These are phyloP conservation scores for Procambarus clarkii DNA, from an alignment of 1,140 invertebrate genomes.

Conservation along the genomic window DNA sequence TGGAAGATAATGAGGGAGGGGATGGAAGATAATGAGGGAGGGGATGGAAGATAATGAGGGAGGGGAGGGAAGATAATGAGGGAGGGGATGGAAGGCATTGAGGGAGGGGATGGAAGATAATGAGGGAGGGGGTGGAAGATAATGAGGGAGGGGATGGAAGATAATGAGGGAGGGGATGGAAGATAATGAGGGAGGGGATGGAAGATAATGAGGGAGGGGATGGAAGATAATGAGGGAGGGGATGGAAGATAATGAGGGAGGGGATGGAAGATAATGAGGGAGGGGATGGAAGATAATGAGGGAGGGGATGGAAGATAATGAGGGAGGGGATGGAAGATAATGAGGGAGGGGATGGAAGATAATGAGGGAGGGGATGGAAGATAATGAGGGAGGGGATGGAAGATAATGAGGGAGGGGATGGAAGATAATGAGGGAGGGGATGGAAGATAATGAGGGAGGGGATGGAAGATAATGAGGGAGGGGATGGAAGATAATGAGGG, in stretches of 20 bases:
- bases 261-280: background rate
- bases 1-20: background rate
- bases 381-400: background rate
- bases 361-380: background rate
- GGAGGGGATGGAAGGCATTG: too few species aligned
- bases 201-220: background rate
- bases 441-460: background rate
- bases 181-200: background rate
- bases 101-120: too few species aligned
- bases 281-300: background rate
- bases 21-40: background rate
- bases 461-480: background rate
- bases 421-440: background rate
- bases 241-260: background rate
- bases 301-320: background rate
- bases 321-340: background rate
- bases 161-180: conserved; percentile 16
- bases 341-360: background rate
- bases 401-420: background rate
- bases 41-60: background rate
- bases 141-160: background rate
- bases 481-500: background rate
- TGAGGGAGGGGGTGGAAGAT: too few species aligned
- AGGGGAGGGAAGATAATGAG: conserved; percentile 3
- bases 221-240: background rate